Evolutionary conservation across 1,140 invertebrate genomes (phyloP), one percentile per base, ranked within the genome.

Genomic region (Euborellia annulipes): DNA sequence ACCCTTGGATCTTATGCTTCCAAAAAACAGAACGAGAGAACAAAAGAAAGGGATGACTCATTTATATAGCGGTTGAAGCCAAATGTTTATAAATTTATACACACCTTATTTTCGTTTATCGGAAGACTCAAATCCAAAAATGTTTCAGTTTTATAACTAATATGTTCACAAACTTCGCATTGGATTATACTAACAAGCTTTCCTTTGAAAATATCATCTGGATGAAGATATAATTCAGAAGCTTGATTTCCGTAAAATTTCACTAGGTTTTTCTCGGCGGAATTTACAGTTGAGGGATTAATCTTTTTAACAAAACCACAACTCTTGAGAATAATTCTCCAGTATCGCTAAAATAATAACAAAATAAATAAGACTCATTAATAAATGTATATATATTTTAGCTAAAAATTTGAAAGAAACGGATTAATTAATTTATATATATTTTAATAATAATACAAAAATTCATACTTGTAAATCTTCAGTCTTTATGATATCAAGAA

Each of bases 111-210:
- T 7, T 71, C 76, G 34, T 75, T 78, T 7, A 96, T 78, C 0
- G 93, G 89, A 42, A 98, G 64, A 50, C 90, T 94, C 42, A 98
- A 69, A 67, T 98, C 93, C 41, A 96, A 68, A 62, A 98, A 97
- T 51, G 84, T 82, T 64, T 98, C 94, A 47, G 82, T 80, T 13
- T 85, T 71, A 55, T 86, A 79, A 0, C 87, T 92, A 6, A 79
- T 73, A 65, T 89, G 75, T 43, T 79, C 69, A 61, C 93, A 96
- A 41, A 88, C 82, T 55, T 90, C 76, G 64, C 92, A 97, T 45
- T 85, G 74, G 18, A 95, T 66, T 0, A 84, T 92, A 18, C 86
- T 93, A 1, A 94, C 81, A 6, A 95, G 67, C 52, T 83, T 77
- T 0, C 93, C 92, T 36, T 86, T 79, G 68, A 96, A 96, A 41